Conservation (phyloP, 2,113 vertebrate genomes). For the Austrofundulus limnaeus region DNA sequence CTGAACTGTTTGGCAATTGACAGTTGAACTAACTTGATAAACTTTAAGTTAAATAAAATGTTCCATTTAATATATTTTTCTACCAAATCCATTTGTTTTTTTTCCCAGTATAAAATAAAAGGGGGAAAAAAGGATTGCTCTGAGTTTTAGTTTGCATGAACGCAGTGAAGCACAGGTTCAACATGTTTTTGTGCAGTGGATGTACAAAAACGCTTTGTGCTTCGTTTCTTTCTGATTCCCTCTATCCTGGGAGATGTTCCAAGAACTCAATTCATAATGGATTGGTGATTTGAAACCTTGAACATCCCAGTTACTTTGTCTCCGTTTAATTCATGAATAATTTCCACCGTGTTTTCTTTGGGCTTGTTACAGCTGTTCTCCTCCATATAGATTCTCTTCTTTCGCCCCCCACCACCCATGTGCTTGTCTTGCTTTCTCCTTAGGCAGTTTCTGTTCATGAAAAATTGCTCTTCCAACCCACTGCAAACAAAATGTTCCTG, state of each 20-base stretch:
- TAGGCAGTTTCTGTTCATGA: constrained; percentile 25
- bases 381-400: constrained; percentile 18
- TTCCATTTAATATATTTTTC: constrained; percentile 12
- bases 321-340: constrained; percentile 66
- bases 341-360: constrained; percentile 54
- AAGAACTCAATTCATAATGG: constrained; percentile 55
- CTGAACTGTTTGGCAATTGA: constrained; percentile 39
- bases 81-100: constrained; percentile 13
- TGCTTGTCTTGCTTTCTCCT: constrained; percentile 11
- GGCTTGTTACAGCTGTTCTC: constrained; percentile 13
- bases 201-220: constrained; percentile 4
- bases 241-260: constrained; percentile 28
- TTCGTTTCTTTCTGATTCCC: background rate
- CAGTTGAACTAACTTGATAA: constrained; percentile 20
- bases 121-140: constrained; percentile 14
- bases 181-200: constrained; percentile 21
- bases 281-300: constrained; percentile 59
- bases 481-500: constrained; percentile 25
- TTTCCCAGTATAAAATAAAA: constrained; percentile 8
- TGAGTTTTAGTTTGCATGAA: constrained; percentile 27
- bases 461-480: constrained; percentile 17
- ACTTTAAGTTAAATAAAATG: constrained; percentile 16
- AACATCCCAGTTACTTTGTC: constrained; percentile 58
- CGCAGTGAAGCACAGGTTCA: constrained; percentile 27
- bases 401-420: background rate